A percentile compares a stretch with the other conserved stretches of the same genome.
Evolutionary conservation across 2,113 vertebrate genomes (phyloP).

Genomic region (Planiliza haematocheilus): DNA sequence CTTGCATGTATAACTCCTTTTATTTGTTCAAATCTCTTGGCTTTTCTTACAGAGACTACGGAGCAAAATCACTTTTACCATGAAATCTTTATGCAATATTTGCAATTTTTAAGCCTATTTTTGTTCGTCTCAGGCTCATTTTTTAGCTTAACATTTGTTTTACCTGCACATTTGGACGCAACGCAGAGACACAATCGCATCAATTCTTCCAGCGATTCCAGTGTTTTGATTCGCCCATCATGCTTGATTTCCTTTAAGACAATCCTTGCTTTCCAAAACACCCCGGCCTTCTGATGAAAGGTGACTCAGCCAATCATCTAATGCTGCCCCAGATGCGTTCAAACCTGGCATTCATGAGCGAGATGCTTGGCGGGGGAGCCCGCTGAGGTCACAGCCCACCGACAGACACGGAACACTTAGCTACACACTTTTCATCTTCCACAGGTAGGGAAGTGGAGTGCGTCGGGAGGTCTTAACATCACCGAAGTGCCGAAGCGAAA

Average conservation of each 20-base stretch:
- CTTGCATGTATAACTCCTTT: slow-evolving; percentile 63
- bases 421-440: slow-evolving; percentile 70
- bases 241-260: slow-evolving; percentile 38
- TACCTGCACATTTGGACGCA: background rate
- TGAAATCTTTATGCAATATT: slow-evolving; percentile 27
- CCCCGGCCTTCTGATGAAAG: slow-evolving; percentile 49
- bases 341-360: slow-evolving; percentile 59
- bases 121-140: background rate
- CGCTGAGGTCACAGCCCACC: slow-evolving; percentile 55
- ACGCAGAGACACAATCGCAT: no score
- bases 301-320: slow-evolving; percentile 75
- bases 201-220: slow-evolving; percentile 18
- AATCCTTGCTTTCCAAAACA: slow-evolving; percentile 37
- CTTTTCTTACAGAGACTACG: slow-evolving; percentile 59
- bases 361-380: slow-evolving; percentile 42
- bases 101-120: slow-evolving; percentile 15
- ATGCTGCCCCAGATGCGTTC: slow-evolving; percentile 65
- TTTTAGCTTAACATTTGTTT: background rate
- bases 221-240: slow-evolving; percentile 48
- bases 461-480: slow-evolving; percentile 93
- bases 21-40: slow-evolving; percentile 73
- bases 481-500: slow-evolving; percentile 92
- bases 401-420: slow-evolving; percentile 56
- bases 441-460: slow-evolving; percentile 98
- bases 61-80: slow-evolving; percentile 51